phyloP scores from a whole-genome alignment of 2,797 vertebrate genomes.

The Petrocephalus schoutedeni region DNA sequence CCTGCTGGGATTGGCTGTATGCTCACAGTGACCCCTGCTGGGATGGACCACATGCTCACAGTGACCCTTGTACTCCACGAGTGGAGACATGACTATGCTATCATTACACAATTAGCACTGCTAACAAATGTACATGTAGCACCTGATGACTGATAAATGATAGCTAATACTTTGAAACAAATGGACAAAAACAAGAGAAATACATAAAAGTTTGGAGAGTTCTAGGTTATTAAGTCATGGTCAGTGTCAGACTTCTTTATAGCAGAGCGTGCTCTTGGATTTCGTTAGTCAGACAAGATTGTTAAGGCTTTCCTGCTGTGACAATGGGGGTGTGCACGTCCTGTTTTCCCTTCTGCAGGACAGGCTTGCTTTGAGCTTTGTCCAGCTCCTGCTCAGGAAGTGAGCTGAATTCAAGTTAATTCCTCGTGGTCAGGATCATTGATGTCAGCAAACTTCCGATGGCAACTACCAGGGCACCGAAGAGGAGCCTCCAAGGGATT shows the following conservation, averaged over 20 bases:
- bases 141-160: not conserved
- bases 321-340: not conserved
- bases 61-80: not conserved
- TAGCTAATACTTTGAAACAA: not conserved
- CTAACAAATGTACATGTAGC: not conserved
- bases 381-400: not conserved
- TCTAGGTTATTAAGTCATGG: not conserved
- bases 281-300: not conserved
- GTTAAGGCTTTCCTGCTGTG: not conserved
- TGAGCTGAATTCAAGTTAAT: conserved; percentile 45
- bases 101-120: not conserved
- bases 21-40: not conserved
- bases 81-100: not conserved
- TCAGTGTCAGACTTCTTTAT: not conserved
- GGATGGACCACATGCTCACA: not conserved
- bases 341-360: conserved; percentile 21
- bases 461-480: conserved; percentile 66
- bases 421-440: conserved; percentile 61
- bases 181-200: not conserved
- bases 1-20: not conserved
- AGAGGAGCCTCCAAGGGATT: conserved; percentile 66
- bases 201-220: not conserved
- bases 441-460: conserved; percentile 65
- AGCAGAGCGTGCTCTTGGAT: not conserved
- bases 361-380: conserved; percentile 20